Base-by-base conservation (phyloP, 1,140 invertebrate species). In the Notospermus geniculatus region DNA sequence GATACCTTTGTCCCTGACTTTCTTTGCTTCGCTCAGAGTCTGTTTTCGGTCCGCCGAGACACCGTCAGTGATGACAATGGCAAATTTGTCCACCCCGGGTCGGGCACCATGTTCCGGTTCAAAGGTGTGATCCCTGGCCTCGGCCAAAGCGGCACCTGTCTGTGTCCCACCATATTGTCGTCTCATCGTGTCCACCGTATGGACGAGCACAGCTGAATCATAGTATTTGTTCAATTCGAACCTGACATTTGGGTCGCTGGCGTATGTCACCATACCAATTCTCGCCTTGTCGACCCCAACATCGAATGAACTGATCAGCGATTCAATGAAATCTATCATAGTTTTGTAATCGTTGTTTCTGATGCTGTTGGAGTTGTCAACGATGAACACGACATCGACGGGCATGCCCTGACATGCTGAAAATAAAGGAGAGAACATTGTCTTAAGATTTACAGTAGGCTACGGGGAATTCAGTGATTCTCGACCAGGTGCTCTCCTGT, bases 261-360 rank as follows among this genome's bases (percentile, higher is more conserved):
- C 76, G 66, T 75, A 79, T 5, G 69, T 74, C 13, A 75, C 67
- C 1, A 77, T 56, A 13, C 71, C 72, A 22, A 79, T 62, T 54
- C 74, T 60, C 62, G 66, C 73, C 22, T 66, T 63, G 15, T 74
- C 75, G 22, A 60, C 65, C 22, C 76, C 72, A 54, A 79, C 68
- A 23, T 72, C 70, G 1, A 77, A 62, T 9, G 69, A 64, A 0
- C 59, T 53, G 5, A 77, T 56, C n/a, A 67, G 64, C 1, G 53
- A 22, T 25, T 65, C 68, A 1, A 73, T 73, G 56, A 79, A 79
- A 62, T 45, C 41, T 15, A 36, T 36, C 32, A 36, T 36, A 36
- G 4, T 4, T 4, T 7, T 15, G 32, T 36, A 36, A 36, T 36
- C 32, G 32, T 36, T 36, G 32, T 36, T 32, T 0, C 60, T 62